Percentiles rank a stretch among this genome's conserved stretches.
These are phyloP conservation scores for Cephus sareptanus DNA, from an alignment of 2,888 invertebrate genomes.

Conservation along the genomic window DNA sequence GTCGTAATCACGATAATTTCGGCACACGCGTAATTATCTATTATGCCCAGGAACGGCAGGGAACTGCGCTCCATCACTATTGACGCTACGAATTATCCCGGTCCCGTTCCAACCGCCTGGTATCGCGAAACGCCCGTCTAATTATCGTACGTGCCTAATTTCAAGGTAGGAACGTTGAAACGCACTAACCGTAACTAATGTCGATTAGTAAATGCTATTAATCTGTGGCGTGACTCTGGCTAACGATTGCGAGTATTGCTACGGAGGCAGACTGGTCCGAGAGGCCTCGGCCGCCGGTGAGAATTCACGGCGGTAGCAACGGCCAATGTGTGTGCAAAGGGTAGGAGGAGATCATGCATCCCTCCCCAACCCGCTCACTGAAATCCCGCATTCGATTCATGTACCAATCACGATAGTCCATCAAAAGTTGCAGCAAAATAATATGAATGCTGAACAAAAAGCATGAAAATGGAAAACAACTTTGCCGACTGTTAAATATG, in stretches of 20 bases:
- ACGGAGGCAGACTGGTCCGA: constrained; percentile 13
- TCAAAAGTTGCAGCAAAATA: not conserved
- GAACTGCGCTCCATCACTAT: not conserved
- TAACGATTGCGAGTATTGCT: constrained; percentile 32
- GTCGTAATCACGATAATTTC: constrained; percentile 29
- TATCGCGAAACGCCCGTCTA: constrained; percentile 39
- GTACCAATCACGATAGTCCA: not conserved
- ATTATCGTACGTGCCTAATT: constrained; percentile 60
- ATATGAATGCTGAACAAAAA: not conserved
- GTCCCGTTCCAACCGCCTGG: not conserved
- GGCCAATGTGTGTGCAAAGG: not conserved
- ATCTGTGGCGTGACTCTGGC: constrained; percentile 48
- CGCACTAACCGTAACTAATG: constrained; percentile 54
- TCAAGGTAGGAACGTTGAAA: constrained; percentile 51
- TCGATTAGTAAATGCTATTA: constrained; percentile 54
- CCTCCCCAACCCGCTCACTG: too few relatives aligned
- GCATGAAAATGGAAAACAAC: too few relatives aligned
- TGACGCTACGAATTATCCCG: not conserved
- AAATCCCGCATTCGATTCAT: too few relatives aligned
- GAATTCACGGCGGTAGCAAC: not conserved
- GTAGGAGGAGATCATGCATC: not conserved
- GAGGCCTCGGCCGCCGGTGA: not conserved
- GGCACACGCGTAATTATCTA: constrained; percentile 24
- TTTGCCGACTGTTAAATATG: not conserved
- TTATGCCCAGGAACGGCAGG: constrained; percentile 1